Evolutionary conservation across 2,113 vertebrate species (phyloP).

Genomic region (Oriolus oriolus): DNA sequence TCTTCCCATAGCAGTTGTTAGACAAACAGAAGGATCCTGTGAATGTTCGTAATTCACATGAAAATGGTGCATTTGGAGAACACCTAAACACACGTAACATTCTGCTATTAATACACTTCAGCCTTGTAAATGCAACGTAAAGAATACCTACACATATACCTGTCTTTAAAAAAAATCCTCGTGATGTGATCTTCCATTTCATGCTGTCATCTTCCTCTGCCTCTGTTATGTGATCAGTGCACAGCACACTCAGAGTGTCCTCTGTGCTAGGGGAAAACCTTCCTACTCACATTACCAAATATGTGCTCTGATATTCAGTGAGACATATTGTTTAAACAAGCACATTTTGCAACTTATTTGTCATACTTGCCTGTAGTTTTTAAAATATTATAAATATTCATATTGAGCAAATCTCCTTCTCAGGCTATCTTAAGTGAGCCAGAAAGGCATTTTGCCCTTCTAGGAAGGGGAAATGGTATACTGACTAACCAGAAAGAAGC

Average conservation of each 20-base stretch:
- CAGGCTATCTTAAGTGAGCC: background rate
- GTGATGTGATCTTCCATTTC: background rate
- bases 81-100: background rate
- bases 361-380: conserved; percentile 12
- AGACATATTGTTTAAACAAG: conserved; percentile 16
- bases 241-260: background rate
- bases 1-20: background rate
- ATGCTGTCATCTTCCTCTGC: background rate
- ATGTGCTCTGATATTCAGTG: background rate
- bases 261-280: background rate
- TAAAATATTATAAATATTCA: background rate
- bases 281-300: background rate
- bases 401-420: conserved; percentile 1
- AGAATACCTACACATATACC: background rate
- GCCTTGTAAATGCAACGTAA: background rate
- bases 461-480: background rate
- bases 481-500: background rate
- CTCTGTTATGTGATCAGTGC: background rate
- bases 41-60: background rate
- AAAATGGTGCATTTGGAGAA: background rate
- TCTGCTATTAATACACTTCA: background rate
- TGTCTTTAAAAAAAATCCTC: background rate
- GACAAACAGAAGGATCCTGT: background rate
- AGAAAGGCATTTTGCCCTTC: background rate
- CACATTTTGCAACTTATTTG: conserved; percentile 21